A percentile compares a stretch with the other conserved stretches of the same genome.
Conservation (phyloP, 2,113 vertebrate species). For the Andinoacara biseriatus region DNA sequence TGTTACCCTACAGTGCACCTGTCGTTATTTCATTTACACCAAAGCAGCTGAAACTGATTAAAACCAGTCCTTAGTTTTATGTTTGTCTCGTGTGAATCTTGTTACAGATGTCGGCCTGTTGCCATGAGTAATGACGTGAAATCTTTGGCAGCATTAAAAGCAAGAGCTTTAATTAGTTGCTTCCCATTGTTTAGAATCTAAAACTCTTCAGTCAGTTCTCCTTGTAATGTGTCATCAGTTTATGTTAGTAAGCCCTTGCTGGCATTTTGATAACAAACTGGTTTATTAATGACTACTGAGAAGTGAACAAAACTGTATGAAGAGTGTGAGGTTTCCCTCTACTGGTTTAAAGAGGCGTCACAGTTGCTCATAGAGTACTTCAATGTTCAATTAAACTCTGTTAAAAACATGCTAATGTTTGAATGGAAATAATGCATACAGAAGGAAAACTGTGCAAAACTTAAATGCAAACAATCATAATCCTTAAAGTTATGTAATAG, state of each 20-base stretch:
- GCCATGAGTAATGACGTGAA: neutral
- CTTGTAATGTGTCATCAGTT: neutral
- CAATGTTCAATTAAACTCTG: neutral
- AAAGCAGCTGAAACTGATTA: too few relatives aligned
- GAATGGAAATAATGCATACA: neutral
- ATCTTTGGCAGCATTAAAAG: neutral
- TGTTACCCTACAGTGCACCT: too few relatives aligned
- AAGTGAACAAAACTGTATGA: neutral
- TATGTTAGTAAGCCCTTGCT: neutral
- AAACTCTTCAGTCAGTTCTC: neutral
- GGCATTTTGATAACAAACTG: neutral
- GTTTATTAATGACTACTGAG: neutral
- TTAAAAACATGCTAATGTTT: neutral
- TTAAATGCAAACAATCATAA: too few relatives aligned
- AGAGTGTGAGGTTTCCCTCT: neutral
- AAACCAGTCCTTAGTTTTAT: too few relatives aligned
- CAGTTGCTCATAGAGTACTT: neutral
- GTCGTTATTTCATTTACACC: too few relatives aligned
- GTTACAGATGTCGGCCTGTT: too few relatives aligned
- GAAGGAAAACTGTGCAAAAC: too few relatives aligned
- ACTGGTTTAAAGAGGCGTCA: neutral
- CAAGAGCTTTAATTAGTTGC: neutral
- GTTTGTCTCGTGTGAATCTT: too few relatives aligned
- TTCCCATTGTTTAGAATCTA: rapidly evolving
- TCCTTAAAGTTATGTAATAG: too few relatives aligned